phyloP scores from a whole-genome alignment of 2,888 invertebrate species.

The Octonoba sinensis region DNA sequence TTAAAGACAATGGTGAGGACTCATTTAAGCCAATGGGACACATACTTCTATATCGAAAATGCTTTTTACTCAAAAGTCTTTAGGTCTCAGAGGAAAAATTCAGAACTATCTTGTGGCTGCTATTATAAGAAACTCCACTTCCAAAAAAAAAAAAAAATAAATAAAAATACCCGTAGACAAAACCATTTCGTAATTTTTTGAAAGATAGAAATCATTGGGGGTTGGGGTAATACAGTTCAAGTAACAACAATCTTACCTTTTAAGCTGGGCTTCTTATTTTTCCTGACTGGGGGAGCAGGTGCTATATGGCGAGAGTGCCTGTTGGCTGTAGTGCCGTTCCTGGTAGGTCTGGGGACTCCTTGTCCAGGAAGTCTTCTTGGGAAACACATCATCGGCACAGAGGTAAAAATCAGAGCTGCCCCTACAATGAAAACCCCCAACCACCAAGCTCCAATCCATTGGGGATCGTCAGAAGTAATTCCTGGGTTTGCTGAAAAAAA shows the following conservation, averaged over 20 bases:
- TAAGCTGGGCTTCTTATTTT: conserved; percentile 61
- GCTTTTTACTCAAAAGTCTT: too few species aligned
- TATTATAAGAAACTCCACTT: too few species aligned
- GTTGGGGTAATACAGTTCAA: too few species aligned
- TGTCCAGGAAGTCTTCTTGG: conserved; percentile 79
- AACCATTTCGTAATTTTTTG: too few species aligned
- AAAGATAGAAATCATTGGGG: too few species aligned
- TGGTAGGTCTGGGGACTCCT: conserved; percentile 67
- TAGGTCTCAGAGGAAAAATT: too few species aligned
- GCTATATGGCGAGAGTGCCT: conserved; percentile 40
- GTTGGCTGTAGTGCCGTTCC: conserved; percentile 43
- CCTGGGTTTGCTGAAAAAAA: conserved; percentile 59
- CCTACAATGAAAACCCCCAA: conserved; percentile 87
- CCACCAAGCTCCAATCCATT: conserved; percentile 99
- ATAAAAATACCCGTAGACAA: too few species aligned
- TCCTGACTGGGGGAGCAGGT: conserved; percentile 14
- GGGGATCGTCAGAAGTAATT: conserved; percentile 77
- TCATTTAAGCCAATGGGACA: too few species aligned
- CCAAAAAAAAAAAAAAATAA: too few species aligned
- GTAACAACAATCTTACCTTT: conserved; percentile 43
- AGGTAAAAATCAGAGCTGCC: conserved; percentile 84
- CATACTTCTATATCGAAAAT: too few species aligned
- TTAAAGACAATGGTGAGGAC: too few species aligned
- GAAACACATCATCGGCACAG: conserved; percentile 91
- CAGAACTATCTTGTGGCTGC: too few species aligned